Base-by-base conservation (phyloP, 1,140 invertebrate genomes). In the Oryctes rhinoceros region DNA sequence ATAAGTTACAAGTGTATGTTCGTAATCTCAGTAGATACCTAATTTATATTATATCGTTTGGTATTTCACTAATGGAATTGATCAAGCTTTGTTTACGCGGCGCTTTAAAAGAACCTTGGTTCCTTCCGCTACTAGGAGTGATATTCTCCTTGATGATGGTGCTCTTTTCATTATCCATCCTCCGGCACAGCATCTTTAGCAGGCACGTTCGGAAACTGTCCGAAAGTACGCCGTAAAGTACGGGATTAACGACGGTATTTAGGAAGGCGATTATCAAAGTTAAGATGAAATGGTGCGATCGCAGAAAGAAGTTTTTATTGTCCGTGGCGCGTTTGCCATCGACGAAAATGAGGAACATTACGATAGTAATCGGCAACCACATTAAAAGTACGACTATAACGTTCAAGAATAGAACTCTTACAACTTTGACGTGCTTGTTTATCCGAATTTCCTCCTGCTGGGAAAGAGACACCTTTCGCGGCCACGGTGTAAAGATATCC, bases 221-320 rank as follows among this genome's bases (percentile, higher is more conserved):
- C 6, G 93, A 94, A 83, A 95, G 91, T 79, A 95, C 91, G 74
- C 94, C 94, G 84, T 95, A 96, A 15, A 96, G 90, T 15, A 96
- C 87, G 1, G 95, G 95, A 88, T 96, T 96, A 71, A 94, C 92
- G 81, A 94, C 92, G 7, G 93, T 93, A 85, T 94, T 94, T 15
- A 93, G 86, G 78, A 93, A 91, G 4, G 92, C 92, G 0, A 93
- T 86, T 10, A 91, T 86, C 39, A 94, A 87, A 4, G 91, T 86
- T 86, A 88, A 89, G 10, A 92, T 84, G 81, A 92, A 91, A 83
- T 92, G 89, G 79, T 90, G 88, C 1, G 90, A 90, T 20, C 87
- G 82, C 5, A 91, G 80, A 80, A 91, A 91, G 81, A 89, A 91
- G 59, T 88, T 83, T 0, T 88, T 89, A 78, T 91, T 88, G 5